Evolutionary conservation across 2,113 vertebrate species (phyloP).

Genomic region (Thinocorus orbignyianus): DNA sequence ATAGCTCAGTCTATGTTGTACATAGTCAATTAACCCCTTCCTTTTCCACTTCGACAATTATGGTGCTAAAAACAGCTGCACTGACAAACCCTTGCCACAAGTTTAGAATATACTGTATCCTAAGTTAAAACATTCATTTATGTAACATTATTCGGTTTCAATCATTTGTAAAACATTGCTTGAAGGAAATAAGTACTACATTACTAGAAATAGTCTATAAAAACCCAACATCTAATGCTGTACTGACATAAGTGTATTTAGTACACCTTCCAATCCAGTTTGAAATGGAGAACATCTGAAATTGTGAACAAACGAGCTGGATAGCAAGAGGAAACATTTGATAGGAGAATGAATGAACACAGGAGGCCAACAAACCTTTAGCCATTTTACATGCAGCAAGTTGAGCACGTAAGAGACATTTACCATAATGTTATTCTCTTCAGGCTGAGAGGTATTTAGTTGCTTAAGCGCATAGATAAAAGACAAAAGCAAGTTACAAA

Average conservation of each 20-base stretch:
- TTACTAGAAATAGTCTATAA: background rate
- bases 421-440: slow-evolving; percentile 88
- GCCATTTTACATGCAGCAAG: slow-evolving; percentile 92
- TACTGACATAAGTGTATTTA: background rate
- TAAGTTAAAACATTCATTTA: background rate
- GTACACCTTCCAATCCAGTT: background rate
- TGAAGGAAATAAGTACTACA: background rate
- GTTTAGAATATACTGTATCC: background rate
- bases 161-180: background rate
- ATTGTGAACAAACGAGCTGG: background rate
- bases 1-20: background rate
- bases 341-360: slow-evolving; percentile 76
- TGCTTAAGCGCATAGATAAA: slow-evolving; percentile 79
- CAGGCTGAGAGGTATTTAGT: slow-evolving; percentile 80
- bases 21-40: background rate
- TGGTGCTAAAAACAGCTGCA: background rate
- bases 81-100: background rate
- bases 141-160: background rate
- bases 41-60: background rate
- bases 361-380: slow-evolving; percentile 88
- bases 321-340: slow-evolving; percentile 83
- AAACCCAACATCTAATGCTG: background rate
- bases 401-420: slow-evolving; percentile 89
- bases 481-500: slow-evolving; percentile 79
- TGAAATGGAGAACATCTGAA: background rate